Evolutionary conservation across 2,113 vertebrate species (phyloP).

Genomic region (Carassius gibelio): DNA sequence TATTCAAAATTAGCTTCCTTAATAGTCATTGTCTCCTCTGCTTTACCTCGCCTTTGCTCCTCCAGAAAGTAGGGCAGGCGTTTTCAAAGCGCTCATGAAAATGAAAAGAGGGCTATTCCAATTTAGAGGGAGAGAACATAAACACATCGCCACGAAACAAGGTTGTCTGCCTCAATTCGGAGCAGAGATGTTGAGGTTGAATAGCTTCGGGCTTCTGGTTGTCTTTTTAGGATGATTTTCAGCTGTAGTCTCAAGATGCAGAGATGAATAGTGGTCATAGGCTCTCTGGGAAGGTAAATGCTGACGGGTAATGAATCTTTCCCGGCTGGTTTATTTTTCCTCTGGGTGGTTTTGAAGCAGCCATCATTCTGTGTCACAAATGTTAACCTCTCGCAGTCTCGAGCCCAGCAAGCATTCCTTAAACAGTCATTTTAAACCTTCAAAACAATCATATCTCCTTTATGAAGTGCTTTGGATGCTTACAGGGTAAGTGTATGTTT

Average conservation of each 20-base stretch:
- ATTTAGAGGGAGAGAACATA: slow-evolving; percentile 19
- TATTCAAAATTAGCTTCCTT: slow-evolving; percentile 50
- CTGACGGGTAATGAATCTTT: slow-evolving; percentile 38
- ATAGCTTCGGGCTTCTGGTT: neutral
- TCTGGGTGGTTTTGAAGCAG: slow-evolving; percentile 30
- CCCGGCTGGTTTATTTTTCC: slow-evolving; percentile 10
- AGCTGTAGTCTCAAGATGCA: slow-evolving; percentile 16
- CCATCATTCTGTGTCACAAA: slow-evolving; percentile 32
- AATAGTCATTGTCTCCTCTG: slow-evolving; percentile 43
- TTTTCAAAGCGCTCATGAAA: slow-evolving; percentile 43
- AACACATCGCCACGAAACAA: slow-evolving; percentile 30
- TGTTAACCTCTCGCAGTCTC: slow-evolving; percentile 17
- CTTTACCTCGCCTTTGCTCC: slow-evolving; percentile 35
- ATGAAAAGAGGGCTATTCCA: slow-evolving; percentile 38
- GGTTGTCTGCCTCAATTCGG: slow-evolving; percentile 20
- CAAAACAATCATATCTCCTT: neutral
- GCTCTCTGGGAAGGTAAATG: slow-evolving; percentile 27
- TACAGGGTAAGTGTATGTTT: neutral
- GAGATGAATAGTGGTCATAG: slow-evolving; percentile 23
- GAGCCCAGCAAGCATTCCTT: neutral
- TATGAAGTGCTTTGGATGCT: slow-evolving; percentile 15
- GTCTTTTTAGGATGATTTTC: slow-evolving; percentile 27
- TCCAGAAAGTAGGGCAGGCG: slow-evolving; percentile 51
- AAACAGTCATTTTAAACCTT: slow-evolving; percentile 8
- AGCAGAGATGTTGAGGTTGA: slow-evolving; percentile 18